Evolutionary conservation across 2,113 vertebrate species (phyloP).

Genomic region (Chionomys nivalis): DNA sequence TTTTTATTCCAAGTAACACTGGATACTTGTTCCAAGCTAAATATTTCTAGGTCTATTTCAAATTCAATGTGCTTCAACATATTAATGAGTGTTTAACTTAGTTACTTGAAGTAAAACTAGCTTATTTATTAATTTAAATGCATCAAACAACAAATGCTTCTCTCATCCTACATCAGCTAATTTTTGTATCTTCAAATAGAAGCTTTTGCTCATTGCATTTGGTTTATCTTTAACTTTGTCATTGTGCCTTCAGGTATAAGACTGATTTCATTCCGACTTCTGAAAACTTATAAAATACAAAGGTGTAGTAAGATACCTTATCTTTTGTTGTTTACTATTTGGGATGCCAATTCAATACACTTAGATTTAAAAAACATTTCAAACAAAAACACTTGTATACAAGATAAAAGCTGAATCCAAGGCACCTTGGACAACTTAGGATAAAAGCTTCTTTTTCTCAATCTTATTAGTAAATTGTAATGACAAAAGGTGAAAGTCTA

Average conservation of each 20-base stretch:
- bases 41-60: conserved; percentile 47
- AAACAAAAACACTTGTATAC: background rate
- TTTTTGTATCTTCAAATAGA: background rate
- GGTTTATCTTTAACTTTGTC: background rate
- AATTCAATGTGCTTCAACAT: conserved; percentile 26
- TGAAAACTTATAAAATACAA: background rate
- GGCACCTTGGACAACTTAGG: background rate
- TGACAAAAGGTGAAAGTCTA: background rate
- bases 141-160: conserved; percentile 4
- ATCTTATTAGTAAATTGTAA: background rate
- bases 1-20: conserved; percentile 15
- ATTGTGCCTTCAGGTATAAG: background rate
- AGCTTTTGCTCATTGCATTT: background rate
- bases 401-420: background rate
- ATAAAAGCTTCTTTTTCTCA: background rate
- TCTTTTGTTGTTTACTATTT: background rate
- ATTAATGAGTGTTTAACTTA: conserved; percentile 45
- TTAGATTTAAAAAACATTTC: background rate
- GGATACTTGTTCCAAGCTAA: conserved; percentile 51
- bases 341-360: background rate
- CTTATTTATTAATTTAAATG: conserved; percentile 30
- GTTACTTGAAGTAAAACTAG: conserved; percentile 43
- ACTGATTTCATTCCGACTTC: background rate
- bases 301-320: background rate
- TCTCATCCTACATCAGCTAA: background rate